Base-by-base conservation (phyloP, 2,797 vertebrate genomes). In the Hephaestus fuliginosus region DNA sequence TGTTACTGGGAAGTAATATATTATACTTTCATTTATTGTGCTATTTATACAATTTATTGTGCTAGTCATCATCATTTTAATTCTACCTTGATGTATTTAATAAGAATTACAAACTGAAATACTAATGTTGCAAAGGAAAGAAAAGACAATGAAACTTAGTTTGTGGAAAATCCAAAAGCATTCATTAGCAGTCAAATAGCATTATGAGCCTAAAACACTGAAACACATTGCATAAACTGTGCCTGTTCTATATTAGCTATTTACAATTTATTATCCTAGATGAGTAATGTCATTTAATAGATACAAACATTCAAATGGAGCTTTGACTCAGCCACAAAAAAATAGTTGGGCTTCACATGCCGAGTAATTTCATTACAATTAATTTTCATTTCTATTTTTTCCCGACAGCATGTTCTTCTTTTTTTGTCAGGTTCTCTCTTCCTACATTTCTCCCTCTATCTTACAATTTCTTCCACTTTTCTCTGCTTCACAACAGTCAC, bases 401-500 rank as follows among this genome's bases (percentile, higher is more conserved):
- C 44, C 43, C 2, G 28, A 28, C 67, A 75, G 20, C 66, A 30
- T 61, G 65, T 58, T 76, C 67, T 80, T 70, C 11, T 70, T 67
- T 78, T 78, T 78, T 68, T 69, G 60, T 70, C 80, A 64, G 46
- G 17, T 65, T 69, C 69, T 56, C 53, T 77, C 22, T 63, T 68
- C 44, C 44, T 79, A 74, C 70, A 51, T 70, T 73, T 63, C 84
- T 57, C 17, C 20, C 67, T 58, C 62, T 66, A 60, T 60, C 25
- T 46, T 58, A 12, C 3, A 60, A 12, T 79, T 48, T 70, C 39
- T 64, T 44, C 17, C 71, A 78, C 74, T 68, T 76, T 76, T 43
- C 67, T 78, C 76, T 74, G 56, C 75, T 81, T 76, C 36, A 62
- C 78, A 79, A 84, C 78, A 76, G 30, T 86, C 81, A 78, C 52